Percentiles rank a stretch among this genome's conserved stretches.
These are phyloP conservation scores for Okamejei kenojei DNA, from an alignment of 2,797 vertebrate genomes.

Conservation along the genomic window DNA sequence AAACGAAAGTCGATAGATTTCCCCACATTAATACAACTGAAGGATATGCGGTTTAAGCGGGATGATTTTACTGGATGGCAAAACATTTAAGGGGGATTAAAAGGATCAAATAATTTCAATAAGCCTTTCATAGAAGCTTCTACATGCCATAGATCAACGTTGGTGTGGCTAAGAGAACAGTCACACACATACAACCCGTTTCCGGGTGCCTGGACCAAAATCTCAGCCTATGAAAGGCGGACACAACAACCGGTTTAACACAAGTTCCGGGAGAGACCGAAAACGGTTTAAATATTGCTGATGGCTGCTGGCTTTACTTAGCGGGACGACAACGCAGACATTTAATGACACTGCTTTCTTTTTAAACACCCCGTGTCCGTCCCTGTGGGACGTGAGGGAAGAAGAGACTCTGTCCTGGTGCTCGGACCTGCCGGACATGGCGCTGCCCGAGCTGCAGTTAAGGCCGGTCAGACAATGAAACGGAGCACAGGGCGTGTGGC, in stretches of 20 bases:
- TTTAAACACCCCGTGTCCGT: background rate
- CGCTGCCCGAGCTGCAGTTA: background rate
- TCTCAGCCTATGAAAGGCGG: constrained; percentile 17
- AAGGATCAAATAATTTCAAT: background rate
- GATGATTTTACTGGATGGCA: no score
- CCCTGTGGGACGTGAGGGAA: no score
- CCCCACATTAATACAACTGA: no score
- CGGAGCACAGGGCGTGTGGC: background rate
- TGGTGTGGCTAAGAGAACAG: background rate
- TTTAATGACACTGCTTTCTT: background rate
- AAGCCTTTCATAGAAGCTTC: background rate
- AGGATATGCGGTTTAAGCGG: no score
- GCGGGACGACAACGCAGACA: background rate
- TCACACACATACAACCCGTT: background rate
- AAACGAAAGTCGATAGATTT: no score
- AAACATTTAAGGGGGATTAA: background rate
- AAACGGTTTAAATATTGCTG: no score
- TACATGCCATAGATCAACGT: background rate
- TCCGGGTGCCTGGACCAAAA: constrained; percentile 15
- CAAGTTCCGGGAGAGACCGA: background rate
- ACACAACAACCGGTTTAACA: background rate
- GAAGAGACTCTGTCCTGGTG: background rate
- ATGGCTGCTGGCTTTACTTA: background rate
- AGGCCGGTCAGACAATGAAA: background rate
- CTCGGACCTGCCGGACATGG: background rate